Conservation (phyloP, 1,140 invertebrate species). For the Lanistes nyassanus region DNA sequence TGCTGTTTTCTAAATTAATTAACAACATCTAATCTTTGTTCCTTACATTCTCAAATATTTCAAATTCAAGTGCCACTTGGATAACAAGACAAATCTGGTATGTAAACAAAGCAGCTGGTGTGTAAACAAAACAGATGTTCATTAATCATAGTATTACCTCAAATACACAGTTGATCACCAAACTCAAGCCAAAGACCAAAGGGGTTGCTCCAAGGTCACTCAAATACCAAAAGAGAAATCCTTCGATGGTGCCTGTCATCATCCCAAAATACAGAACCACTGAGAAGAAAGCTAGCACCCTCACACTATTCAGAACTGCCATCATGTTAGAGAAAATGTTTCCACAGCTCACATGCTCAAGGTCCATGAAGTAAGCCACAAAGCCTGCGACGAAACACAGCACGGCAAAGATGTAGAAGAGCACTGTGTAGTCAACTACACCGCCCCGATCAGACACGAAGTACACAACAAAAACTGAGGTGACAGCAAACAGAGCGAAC, state of each 20-base stretch:
- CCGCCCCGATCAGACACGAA: conserved; percentile 25
- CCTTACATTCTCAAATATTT: too few relatives aligned
- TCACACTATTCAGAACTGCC: conserved; percentile 32
- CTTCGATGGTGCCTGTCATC: conserved; percentile 27
- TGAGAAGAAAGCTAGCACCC: conserved; percentile 29
- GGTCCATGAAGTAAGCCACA: conserved; percentile 39
- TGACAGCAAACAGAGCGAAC: conserved; percentile 42
- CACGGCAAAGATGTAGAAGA: conserved; percentile 52
- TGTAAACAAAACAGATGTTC: not conserved
- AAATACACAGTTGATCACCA: conserved; percentile 31
- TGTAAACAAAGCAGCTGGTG: not conserved
- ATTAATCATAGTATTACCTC: conserved; percentile 25
- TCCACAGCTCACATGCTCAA: conserved; percentile 36
- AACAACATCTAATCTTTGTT: too few relatives aligned
- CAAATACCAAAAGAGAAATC: conserved; percentile 39
- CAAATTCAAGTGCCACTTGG: too few relatives aligned
- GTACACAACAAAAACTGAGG: conserved; percentile 56
- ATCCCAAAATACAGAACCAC: conserved; percentile 37
- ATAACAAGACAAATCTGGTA: too few relatives aligned
- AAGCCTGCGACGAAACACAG: conserved; percentile 39
- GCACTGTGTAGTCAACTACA: conserved; percentile 41
- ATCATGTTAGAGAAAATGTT: conserved; percentile 33
- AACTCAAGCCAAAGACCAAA: conserved; percentile 29
- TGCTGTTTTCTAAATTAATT: too few relatives aligned
- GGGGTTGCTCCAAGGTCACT: conserved; percentile 22